phyloP scores from a whole-genome alignment of 2,113 vertebrate species.

The Eurypyga helias region DNA sequence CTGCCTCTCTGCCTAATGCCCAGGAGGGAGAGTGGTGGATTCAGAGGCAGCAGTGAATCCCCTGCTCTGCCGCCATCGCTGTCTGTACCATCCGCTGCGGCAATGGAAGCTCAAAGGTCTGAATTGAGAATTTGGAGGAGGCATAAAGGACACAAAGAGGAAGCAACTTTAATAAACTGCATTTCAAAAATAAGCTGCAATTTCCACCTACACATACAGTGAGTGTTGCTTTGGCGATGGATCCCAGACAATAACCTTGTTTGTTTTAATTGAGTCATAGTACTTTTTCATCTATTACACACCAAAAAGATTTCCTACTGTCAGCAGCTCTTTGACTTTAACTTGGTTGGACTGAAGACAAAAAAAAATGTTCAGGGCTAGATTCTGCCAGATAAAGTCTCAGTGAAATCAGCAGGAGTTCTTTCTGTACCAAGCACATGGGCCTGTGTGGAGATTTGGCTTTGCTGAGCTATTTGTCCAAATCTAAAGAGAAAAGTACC shows the following conservation, averaged over 20 bases:
- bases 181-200: constrained; percentile 23
- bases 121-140: not conserved
- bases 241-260: constrained; percentile 2
- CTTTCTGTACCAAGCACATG: not conserved
- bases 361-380: not conserved
- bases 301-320: constrained; percentile 29
- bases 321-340: constrained; percentile 24
- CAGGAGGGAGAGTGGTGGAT: rapidly evolving
- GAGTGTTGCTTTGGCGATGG: not conserved
- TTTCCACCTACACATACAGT: not conserved
- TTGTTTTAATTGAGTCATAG: constrained; percentile 4
- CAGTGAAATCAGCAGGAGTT: not conserved
- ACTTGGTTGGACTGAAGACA: not conserved
- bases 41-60: rapidly evolving
- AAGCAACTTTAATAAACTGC: not conserved
- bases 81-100: not conserved
- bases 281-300: not conserved
- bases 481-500: not conserved
- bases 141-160: not conserved
- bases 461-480: not conserved
- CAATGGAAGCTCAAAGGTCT: not conserved
- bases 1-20: not conserved
- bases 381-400: not conserved
- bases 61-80: not conserved
- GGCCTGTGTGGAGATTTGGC: not conserved